Base-by-base conservation (phyloP, 2,888 invertebrate species). In the Brenthis daphne region DNA sequence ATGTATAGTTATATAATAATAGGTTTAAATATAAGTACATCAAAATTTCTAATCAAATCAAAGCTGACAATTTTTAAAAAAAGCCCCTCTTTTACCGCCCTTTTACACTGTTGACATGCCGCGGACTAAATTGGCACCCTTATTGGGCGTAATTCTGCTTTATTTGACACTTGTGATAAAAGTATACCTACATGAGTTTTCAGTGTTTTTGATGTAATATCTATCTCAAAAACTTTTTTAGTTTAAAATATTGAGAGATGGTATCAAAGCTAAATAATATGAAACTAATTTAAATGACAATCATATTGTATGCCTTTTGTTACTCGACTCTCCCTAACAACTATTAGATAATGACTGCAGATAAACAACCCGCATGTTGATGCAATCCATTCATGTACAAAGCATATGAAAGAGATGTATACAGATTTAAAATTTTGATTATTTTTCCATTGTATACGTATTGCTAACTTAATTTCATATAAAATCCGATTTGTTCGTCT, bases 281-380 rank as follows among this genome's bases (percentile, higher is more conserved):
- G 14, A 54, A 37, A 14, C 3, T 53, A 53, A 63, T 63, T 53
- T 63, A 54, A 53, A 63, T 63, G 16, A 53, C 54, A 63, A 63
- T 63, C 37, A 43, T 11, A 6, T 47, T 51, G 29, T 53, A 65
- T n/a, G 14, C 16, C 47, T 33, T n/a, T 69, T 57, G 50, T 60
- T 61, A 65, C 53, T 61, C 47, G 43, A 65, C 53, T 65, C 56
- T 65, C 69, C 69, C 65, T 66, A 47, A 57, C 48, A 53, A 65
- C 57, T 69, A 81, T 85, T 86, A 83, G 89, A 89, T 90, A 87
- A 84, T 81, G 82, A 82, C 80, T 82, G 81, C 82, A 86, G 89
- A 90, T 89, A 86, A 80, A 82, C 82, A 80, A 82, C 90, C 90
- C 90, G 90, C 88, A 90, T 89, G 82, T 84, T 77, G 79, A 82